A percentile compares a stretch with the other conserved stretches of the same genome.
Conservation (phyloP, 2,797 vertebrate species). For the Diplodus puntazzo region DNA sequence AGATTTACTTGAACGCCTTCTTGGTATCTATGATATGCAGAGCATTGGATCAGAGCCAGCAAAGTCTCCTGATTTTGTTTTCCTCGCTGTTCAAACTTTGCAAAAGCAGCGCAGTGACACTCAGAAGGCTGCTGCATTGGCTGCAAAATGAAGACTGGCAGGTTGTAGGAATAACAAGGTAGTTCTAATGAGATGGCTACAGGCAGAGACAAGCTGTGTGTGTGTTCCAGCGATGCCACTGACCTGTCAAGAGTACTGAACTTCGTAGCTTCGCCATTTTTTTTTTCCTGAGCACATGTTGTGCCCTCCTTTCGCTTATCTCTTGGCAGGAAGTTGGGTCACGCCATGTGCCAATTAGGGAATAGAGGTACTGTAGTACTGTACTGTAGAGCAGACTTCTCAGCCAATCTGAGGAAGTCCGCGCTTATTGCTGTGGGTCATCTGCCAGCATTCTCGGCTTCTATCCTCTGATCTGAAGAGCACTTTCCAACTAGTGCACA, state of each 20-base stretch:
- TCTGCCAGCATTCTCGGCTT: conserved; percentile 58
- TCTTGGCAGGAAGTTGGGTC: conserved; percentile 78
- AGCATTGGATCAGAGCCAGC: conserved; percentile 65
- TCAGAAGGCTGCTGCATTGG: conserved; percentile 47
- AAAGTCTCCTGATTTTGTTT: conserved; percentile 67
- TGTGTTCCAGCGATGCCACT: conserved; percentile 56
- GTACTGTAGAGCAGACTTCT: conserved; percentile 58
- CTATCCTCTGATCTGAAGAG: conserved; percentile 58
- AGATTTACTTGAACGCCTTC: conserved; percentile 75
- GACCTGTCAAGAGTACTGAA: conserved; percentile 70
- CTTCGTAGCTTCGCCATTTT: conserved; percentile 60
- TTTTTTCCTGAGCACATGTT: conserved; percentile 70
- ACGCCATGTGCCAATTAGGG: conserved; percentile 81
- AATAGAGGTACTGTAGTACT: conserved; percentile 65
- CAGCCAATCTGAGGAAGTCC: conserved; percentile 64
- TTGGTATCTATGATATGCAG: conserved; percentile 78
- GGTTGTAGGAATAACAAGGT: conserved; percentile 69
- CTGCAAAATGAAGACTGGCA: conserved; percentile 69
- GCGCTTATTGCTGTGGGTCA: conserved; percentile 66
- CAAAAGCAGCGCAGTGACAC: conserved; percentile 51
- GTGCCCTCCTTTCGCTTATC: conserved; percentile 73
- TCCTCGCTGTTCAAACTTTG: conserved; percentile 69
- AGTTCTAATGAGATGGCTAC: conserved; percentile 76
- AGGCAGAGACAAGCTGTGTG: conserved; percentile 69
- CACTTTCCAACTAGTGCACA: conserved; percentile 50